phyloP scores from a whole-genome alignment of 2,797 vertebrate genomes.

The Thalassophryne amazonica region DNA sequence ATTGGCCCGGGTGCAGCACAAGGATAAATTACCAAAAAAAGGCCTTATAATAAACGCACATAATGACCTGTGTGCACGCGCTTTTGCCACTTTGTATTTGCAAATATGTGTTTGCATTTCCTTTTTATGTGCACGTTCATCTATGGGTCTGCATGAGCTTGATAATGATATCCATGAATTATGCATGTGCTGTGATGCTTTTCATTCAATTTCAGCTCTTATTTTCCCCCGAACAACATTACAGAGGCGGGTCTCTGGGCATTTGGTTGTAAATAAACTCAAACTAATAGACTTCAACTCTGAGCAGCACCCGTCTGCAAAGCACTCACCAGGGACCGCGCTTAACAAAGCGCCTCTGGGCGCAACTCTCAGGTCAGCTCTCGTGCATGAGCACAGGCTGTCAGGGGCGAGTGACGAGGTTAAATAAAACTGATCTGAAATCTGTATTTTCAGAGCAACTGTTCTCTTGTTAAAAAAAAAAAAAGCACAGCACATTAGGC shows the following conservation, averaged over 20 bases:
- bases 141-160: conserved; percentile 57
- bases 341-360: conserved; percentile 64
- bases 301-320: conserved; percentile 68
- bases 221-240: conserved; percentile 71
- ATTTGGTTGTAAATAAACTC: conserved; percentile 78
- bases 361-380: conserved; percentile 60
- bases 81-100: conserved; percentile 38
- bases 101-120: conserved; percentile 37
- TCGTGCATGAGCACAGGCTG: conserved; percentile 26
- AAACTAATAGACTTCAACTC: conserved; percentile 75
- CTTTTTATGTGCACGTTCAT: conserved; percentile 52
- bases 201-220: conserved; percentile 75
- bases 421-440: conserved; percentile 48
- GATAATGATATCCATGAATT: conserved; percentile 77
- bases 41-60: conserved; percentile 56
- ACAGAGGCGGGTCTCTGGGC: conserved; percentile 69
- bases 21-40: conserved; percentile 64
- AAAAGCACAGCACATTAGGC: not conserved
- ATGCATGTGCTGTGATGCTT: conserved; percentile 70
- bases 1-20: conserved; percentile 57
- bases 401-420: conserved; percentile 20
- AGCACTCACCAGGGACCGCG: conserved; percentile 54
- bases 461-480: not conserved
- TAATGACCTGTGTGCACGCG: conserved; percentile 51
- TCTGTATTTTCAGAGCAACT: conserved; percentile 11